A percentile compares a stretch with the other conserved stretches of the same genome.
These are phyloP conservation scores for Aplodontia rufa DNA, from an alignment of 2,113 vertebrate genomes.

Conservation along the genomic window DNA sequence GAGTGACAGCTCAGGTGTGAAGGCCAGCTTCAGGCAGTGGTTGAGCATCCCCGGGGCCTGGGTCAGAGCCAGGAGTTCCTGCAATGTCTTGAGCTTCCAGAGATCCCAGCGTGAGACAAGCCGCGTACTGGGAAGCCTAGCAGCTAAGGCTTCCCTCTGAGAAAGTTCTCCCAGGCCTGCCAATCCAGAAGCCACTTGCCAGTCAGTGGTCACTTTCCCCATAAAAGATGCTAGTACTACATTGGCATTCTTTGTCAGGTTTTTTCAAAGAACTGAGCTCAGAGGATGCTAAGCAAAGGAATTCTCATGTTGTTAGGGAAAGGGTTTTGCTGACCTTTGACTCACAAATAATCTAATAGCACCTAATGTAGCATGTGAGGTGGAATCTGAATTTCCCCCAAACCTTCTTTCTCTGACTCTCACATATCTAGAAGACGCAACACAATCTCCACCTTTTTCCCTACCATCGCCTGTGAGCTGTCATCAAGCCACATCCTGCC, in stretches of 20 bases:
- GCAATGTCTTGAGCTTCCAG: background rate
- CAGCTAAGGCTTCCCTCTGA: background rate
- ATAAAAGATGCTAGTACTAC: background rate
- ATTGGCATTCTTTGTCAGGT: background rate
- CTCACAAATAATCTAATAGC: background rate
- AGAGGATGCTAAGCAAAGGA: background rate
- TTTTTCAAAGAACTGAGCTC: background rate
- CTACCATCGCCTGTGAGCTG: no score
- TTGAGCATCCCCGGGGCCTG: background rate
- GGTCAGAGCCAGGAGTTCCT: background rate
- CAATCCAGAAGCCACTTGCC: background rate
- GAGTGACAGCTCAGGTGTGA: background rate
- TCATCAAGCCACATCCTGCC: background rate
- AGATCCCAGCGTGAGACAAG: background rate
- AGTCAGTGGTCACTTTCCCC: fast-evolving
- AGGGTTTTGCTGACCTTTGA: background rate
- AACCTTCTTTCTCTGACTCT: background rate
- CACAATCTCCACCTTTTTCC: background rate
- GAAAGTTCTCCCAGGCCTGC: background rate
- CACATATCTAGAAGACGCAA: fast-evolving
- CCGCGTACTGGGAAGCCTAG: background rate
- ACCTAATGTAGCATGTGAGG: background rate
- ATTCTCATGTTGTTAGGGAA: background rate
- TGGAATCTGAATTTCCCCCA: background rate
- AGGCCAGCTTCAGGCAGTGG: fast-evolving